A percentile compares a stretch with the other conserved stretches of the same genome.
These are phyloP conservation scores for Anastrepha ludens DNA, from an alignment of 1,140 invertebrate species.

Conservation along the genomic window DNA sequence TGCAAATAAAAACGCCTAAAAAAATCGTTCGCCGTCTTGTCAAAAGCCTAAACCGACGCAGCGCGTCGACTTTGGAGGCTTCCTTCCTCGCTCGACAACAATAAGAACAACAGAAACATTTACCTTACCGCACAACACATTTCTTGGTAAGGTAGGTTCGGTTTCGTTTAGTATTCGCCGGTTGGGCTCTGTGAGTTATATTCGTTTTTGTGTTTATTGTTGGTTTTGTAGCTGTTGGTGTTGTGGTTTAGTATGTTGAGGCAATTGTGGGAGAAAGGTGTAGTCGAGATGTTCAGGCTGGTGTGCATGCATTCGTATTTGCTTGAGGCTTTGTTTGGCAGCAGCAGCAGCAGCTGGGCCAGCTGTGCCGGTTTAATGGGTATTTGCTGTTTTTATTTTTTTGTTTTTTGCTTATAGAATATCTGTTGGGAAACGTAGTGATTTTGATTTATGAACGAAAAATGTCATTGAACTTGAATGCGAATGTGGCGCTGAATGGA, in stretches of 20 bases:
- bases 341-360: not conserved
- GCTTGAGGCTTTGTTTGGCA: slow-evolving; percentile 3
- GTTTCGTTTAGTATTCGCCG: not conserved
- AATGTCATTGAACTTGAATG: slow-evolving; percentile 26
- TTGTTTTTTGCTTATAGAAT: not conserved
- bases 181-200: not conserved
- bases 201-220: not conserved
- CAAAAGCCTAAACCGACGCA: slow-evolving; percentile 58
- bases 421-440: not conserved
- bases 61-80: slow-evolving; percentile 58
- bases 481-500: not conserved
- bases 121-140: slow-evolving; percentile 21
- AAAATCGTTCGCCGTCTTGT: slow-evolving; percentile 12
- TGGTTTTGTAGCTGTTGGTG: not conserved
- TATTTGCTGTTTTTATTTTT: not conserved
- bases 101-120: not conserved
- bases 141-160: slow-evolving; percentile 52
- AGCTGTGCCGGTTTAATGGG: not conserved
- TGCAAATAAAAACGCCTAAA: slow-evolving; percentile 35
- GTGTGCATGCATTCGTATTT: not conserved
- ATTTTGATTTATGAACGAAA: slow-evolving; percentile 29
- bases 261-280: slow-evolving; percentile 22
- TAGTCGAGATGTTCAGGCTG: not conserved
- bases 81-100: slow-evolving; percentile 53
- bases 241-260: slow-evolving; percentile 14